phyloP scores from a whole-genome alignment of 2,113 vertebrate genomes.

The Egretta garzetta region DNA sequence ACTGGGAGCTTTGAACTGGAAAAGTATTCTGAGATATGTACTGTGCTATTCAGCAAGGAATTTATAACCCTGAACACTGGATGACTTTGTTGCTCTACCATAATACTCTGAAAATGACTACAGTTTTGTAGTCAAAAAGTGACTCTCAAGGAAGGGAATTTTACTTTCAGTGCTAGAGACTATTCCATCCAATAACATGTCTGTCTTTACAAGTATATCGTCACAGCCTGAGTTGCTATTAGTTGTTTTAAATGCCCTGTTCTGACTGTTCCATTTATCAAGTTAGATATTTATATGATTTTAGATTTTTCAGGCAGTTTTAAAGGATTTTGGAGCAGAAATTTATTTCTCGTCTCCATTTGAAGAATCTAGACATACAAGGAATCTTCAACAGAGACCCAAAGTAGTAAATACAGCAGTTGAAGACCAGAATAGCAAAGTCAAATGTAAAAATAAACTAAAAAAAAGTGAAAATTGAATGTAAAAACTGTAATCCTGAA shows the following conservation, averaged over 20 bases:
- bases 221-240: neutral
- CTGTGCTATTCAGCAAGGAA: neutral
- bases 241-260: neutral
- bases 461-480: neutral
- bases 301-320: neutral
- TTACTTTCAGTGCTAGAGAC: neutral
- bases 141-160: neutral
- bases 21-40: neutral
- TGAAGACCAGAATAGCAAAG: neutral
- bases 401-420: neutral
- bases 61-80: neutral
- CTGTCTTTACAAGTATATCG: neutral
- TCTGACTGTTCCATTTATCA: neutral
- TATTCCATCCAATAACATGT: neutral
- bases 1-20: neutral
- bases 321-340: neutral
- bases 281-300: neutral
- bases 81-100: neutral
- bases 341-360: neutral
- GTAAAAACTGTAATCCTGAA: neutral
- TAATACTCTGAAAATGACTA: neutral
- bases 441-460: neutral
- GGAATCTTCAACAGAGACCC: neutral
- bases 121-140: neutral
- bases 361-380: neutral